A percentile compares a stretch with the other conserved stretches of the same genome.
Evolutionary conservation across 2,888 invertebrate species (phyloP).

Genomic region (Eucera pruinosa): DNA sequence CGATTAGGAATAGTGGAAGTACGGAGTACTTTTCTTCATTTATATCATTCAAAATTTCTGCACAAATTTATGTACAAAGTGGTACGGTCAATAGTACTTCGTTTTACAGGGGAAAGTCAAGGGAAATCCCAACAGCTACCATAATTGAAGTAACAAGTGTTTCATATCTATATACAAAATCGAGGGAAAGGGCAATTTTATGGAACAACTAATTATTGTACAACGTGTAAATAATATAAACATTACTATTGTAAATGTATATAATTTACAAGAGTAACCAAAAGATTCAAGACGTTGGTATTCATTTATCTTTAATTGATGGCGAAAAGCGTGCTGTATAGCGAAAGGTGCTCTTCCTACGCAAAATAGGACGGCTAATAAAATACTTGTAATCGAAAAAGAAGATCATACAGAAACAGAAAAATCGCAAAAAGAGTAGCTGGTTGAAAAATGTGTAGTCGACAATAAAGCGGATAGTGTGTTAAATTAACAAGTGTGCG

Average conservation of each 20-base stretch:
- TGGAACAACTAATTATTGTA: too few relatives aligned
- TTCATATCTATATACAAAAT: background rate
- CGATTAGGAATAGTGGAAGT: background rate
- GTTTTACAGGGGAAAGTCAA: constrained; percentile 8
- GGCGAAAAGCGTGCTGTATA: constrained; percentile 7
- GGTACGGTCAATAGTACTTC: constrained; percentile 14
- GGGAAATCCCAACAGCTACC: background rate
- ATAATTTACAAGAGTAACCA: too few relatives aligned
- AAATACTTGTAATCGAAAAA: constrained; percentile 17
- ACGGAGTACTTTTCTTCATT: background rate
- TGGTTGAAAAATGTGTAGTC: constrained; percentile 29
- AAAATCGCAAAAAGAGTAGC: constrained; percentile 10
- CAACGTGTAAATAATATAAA: too few relatives aligned
- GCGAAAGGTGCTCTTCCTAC: constrained; percentile 9
- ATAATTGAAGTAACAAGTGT: constrained; percentile 22
- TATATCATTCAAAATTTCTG: background rate
- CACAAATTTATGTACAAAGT: constrained; percentile 17
- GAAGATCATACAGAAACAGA: constrained; percentile 1
- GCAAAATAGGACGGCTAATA: constrained; percentile 6
- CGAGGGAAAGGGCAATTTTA: too few relatives aligned
- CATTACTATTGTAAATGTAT: too few relatives aligned
- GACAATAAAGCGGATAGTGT: constrained; percentile 25
- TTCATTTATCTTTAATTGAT: constrained; percentile 1
- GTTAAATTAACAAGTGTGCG: constrained; percentile 36
- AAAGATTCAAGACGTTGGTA: too few relatives aligned